These are phyloP conservation scores for Dryocosmus kuriphilus DNA, from an alignment of 2,888 invertebrate genomes.

Conservation along the genomic window DNA sequence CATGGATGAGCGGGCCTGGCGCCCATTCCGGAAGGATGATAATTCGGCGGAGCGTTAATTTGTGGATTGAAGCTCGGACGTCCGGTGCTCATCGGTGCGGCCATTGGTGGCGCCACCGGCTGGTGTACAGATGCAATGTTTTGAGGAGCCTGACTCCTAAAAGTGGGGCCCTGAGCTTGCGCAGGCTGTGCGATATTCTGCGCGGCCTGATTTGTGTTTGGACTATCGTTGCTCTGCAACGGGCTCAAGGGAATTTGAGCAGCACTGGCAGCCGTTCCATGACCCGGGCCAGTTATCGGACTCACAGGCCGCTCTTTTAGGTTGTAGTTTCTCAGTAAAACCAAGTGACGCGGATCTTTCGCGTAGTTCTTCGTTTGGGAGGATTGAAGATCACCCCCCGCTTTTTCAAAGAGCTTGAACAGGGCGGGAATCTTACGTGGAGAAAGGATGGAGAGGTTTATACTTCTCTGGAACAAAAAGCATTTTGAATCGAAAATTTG, in stretches of 20 bases:
- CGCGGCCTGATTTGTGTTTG: slow-evolving; percentile 77
- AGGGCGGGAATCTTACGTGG: slow-evolving; percentile 93
- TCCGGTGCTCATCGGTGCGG: slow-evolving; percentile 69
- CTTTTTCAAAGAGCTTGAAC: slow-evolving; percentile 92
- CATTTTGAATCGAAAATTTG: not conserved
- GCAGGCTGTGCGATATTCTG: slow-evolving; percentile 69
- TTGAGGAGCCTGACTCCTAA: slow-evolving; percentile 72
- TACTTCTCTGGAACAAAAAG: slow-evolving; percentile 82
- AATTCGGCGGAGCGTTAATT: slow-evolving; percentile 78
- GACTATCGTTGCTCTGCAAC: slow-evolving; percentile 80
- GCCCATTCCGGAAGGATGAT: slow-evolving; percentile 74
- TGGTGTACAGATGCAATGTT: slow-evolving; percentile 73
- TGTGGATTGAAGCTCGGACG: slow-evolving; percentile 74
- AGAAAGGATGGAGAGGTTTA: slow-evolving; percentile 92
- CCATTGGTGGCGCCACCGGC: slow-evolving; percentile 65
- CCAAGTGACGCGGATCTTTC: slow-evolving; percentile 90
- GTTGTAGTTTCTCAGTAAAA: slow-evolving; percentile 79
- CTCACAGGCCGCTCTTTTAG: slow-evolving; percentile 85
- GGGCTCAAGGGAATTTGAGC: slow-evolving; percentile 79
- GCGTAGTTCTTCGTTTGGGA: slow-evolving; percentile 94
- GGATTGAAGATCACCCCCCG: slow-evolving; percentile 89
- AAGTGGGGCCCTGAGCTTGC: slow-evolving; percentile 75
- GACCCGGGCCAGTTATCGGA: slow-evolving; percentile 78
- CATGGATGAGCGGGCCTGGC: slow-evolving; percentile 67
- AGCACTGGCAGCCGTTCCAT: slow-evolving; percentile 76